phyloP scores from a whole-genome alignment of 2,113 vertebrate species.

The Saguinus imperator region DNA sequence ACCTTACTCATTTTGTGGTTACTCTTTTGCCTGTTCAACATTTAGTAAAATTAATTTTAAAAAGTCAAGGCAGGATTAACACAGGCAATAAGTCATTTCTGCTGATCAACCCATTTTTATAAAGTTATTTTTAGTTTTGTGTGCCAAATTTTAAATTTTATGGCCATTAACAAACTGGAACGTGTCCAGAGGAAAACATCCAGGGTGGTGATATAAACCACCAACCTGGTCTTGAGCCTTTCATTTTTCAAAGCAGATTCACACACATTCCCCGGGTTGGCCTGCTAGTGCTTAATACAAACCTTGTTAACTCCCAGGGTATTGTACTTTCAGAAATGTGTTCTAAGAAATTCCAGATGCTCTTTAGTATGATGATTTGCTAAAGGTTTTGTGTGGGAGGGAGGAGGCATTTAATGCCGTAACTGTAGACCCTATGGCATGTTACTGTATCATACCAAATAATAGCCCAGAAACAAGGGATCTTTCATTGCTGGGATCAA shows the following conservation, averaged over 20 bases:
- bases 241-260: not conserved
- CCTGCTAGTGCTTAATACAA: not conserved
- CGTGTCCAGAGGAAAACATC: not conserved
- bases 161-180: not conserved
- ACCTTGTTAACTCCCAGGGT: not conserved
- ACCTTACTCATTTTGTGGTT: not conserved
- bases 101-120: not conserved
- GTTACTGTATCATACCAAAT: not conserved
- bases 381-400: not conserved
- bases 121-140: not conserved
- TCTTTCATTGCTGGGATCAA: not conserved
- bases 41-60: not conserved
- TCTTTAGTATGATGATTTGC: not conserved
- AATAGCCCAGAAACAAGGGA: not conserved
- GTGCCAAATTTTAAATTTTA: constrained; percentile 1
- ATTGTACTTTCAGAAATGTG: not conserved
- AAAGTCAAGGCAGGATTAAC: not conserved
- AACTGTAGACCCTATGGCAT: not conserved
- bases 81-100: not conserved
- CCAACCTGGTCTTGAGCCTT: not conserved
- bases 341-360: not conserved
- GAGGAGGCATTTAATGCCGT: not conserved
- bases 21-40: not conserved
- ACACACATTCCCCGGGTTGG: not conserved
- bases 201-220: not conserved